phyloP scores from a whole-genome alignment of 1,140 invertebrate species.

The Drosophila virilis region DNA sequence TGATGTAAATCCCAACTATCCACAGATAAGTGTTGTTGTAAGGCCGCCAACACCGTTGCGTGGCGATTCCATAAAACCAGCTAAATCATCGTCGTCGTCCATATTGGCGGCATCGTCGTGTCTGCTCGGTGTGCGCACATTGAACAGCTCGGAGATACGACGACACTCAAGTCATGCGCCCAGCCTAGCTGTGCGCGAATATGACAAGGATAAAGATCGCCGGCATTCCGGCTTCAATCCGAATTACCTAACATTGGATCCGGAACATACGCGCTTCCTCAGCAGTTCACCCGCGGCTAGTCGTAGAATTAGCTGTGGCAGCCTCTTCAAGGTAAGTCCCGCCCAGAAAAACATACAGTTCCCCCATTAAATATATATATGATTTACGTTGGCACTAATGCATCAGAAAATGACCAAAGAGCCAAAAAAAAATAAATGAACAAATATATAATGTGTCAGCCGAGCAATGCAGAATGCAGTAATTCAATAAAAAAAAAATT shows the following conservation, averaged over 20 bases:
- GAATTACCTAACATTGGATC: constrained; percentile 86
- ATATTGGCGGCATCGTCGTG: constrained; percentile 51
- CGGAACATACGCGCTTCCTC: constrained; percentile 86
- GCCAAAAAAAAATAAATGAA: background rate
- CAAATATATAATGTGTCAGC: constrained; percentile 35
- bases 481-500: constrained; percentile 33
- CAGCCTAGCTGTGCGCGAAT: constrained; percentile 76
- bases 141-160: constrained; percentile 71
- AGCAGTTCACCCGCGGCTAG: constrained; percentile 90
- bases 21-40: constrained; percentile 89
- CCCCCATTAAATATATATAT: constrained; percentile 19
- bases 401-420: constrained; percentile 49
- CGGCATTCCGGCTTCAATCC: constrained; percentile 86
- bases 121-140: constrained; percentile 59
- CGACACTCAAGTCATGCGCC: constrained; percentile 83
- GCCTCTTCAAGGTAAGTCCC: constrained; percentile 88
- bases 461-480: constrained; percentile 62
- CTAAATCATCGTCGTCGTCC: constrained; percentile 43
- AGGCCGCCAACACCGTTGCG: constrained; percentile 88
- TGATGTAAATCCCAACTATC: constrained; percentile 84
- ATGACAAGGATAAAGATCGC: constrained; percentile 84
- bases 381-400: constrained; percentile 41
- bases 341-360: constrained; percentile 8
- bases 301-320: constrained; percentile 91
- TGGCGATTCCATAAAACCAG: constrained; percentile 73